Base-by-base conservation (phyloP, 2,797 vertebrate species). In the Eidolon dupreanum region DNA sequence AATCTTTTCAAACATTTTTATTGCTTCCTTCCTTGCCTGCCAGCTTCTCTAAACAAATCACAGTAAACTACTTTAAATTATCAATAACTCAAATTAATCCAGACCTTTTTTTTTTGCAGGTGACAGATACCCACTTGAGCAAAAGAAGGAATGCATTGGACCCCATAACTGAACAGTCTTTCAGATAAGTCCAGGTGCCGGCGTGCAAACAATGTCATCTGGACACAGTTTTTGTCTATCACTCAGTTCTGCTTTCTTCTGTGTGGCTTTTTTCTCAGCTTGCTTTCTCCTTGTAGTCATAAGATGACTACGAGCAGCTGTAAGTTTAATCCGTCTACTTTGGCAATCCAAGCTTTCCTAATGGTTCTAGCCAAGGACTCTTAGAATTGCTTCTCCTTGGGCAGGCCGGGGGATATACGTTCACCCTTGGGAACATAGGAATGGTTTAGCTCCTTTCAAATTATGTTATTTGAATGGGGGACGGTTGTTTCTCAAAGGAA, bases 271-370 rank as follows among this genome's bases (percentile, higher is more conserved):
- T 79, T 73, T 61, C 33, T 91, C 51, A 73, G 33, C n/a, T 28
- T 57, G 43, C 31, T 88, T 96, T 95, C 68, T 82, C 16, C 61
- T 78, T 79, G n/a, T 26, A 75, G 20, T 92, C 65, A 66, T 17
- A 78, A 20, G 15, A 73, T 77, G n/a, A 36, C 22, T 33, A 75
- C 59, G 31, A 83, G 36, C 38, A 81, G 36, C 19, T 73, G 22
- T 2, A 66, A 10, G 17, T 86, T 71, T 66, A 88, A 78, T 84
- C 22, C 16, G 26, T 81, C 28, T 70, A 66, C 49, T 55, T 86
- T 41, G 79, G 46, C 17, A 93, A 81, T 53, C 19, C 8, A 10
- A 93, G 53, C 20, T 73, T 93, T 73, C 24, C 65, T 8, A 36
- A n/a, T 53, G 46, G n/a, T 90, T 75, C 53, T 79, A 88, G 24